These are phyloP conservation scores for Tamandua tetradactyla DNA, from an alignment of 2,797 vertebrate genomes.

Conservation along the genomic window DNA sequence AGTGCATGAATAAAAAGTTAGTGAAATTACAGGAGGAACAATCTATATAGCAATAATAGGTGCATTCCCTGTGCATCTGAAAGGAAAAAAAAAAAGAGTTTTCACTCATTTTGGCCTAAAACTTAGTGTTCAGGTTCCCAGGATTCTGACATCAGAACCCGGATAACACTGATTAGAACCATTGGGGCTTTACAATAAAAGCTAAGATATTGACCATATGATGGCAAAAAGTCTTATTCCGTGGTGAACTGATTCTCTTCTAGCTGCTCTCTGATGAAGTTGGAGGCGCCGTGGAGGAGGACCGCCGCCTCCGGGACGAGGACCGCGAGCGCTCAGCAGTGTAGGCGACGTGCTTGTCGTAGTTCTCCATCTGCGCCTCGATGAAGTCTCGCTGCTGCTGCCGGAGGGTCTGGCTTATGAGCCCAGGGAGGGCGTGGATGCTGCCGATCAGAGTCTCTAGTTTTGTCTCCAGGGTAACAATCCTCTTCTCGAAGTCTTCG, in stretches of 20 bases:
- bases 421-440: slow-evolving; percentile 96
- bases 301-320: slow-evolving; percentile 93
- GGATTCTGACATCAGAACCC: slow-evolving; percentile 99
- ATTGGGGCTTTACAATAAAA: slow-evolving; percentile 99
- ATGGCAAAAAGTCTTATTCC: slow-evolving; percentile 98
- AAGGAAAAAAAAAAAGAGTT: slow-evolving; percentile 85
- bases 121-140: slow-evolving; percentile 90
- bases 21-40: slow-evolving; percentile 89
- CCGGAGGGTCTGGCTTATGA: slow-evolving; percentile 98
- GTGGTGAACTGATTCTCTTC: slow-evolving; percentile 91
- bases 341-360: slow-evolving; percentile 90
- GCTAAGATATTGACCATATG: slow-evolving; percentile 99
- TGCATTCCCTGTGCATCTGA: slow-evolving; percentile 90
- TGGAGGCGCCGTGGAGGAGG: slow-evolving; percentile 97
- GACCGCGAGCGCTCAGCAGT: slow-evolving; percentile 94
- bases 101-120: slow-evolving; percentile 91
- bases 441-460: slow-evolving; percentile 97
- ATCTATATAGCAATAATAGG: slow-evolving; percentile 89
- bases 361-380: slow-evolving; percentile 96
- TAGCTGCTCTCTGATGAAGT: slow-evolving; percentile 99
- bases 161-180: slow-evolving; percentile 98
- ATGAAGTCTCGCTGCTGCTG: slow-evolving; percentile 98
- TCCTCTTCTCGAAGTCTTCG: slow-evolving; percentile 99
- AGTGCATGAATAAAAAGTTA: slow-evolving; percentile 91
- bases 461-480: slow-evolving; percentile 96